Evolutionary conservation across 2,113 vertebrate species (phyloP).

Genomic region (Hirundichthys speculiger): DNA sequence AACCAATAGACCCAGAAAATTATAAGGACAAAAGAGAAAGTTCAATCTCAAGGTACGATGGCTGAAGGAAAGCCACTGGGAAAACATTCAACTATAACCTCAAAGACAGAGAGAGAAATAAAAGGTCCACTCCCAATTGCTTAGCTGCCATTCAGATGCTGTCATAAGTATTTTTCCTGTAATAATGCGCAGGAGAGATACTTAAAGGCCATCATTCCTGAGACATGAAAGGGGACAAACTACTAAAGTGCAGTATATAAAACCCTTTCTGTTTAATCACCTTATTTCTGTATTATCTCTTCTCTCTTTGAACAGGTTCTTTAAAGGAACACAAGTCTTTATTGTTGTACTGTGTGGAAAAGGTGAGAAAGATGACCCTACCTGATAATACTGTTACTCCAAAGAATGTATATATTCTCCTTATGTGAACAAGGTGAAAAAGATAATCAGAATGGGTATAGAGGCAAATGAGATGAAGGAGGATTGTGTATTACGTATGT

Average conservation of each 20-base stretch:
- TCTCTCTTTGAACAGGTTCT: conserved; percentile 69
- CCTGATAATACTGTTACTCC: conserved; percentile 65
- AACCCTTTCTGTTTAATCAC: conserved; percentile 69
- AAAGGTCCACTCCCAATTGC: conserved; percentile 47
- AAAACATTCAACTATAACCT: conserved; percentile 47
- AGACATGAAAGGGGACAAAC: conserved; percentile 66
- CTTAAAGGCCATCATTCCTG: conserved; percentile 66
- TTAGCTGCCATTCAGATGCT: conserved; percentile 52
- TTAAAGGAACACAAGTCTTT: conserved; percentile 71
- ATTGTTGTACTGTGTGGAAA: conserved; percentile 53
- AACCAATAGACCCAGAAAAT: conserved; percentile 24
- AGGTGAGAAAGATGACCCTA: conserved; percentile 68
- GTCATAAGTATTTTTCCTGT: conserved; percentile 64
- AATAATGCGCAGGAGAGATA: conserved; percentile 59
- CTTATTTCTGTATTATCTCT: conserved; percentile 65
- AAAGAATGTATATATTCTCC: conserved; percentile 74
- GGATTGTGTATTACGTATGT: conserved; percentile 17
- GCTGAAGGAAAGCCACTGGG: conserved; percentile 11
- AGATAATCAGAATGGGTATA: conserved; percentile 71
- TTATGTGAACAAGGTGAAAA: conserved; percentile 63
- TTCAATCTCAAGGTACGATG: conserved; percentile 34
- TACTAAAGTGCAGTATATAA: conserved; percentile 74
- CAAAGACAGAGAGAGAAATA: conserved; percentile 39
- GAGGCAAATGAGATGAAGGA: conserved; percentile 74
- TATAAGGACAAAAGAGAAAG: conserved; percentile 30